Percentiles rank a stretch among this genome's conserved stretches.
These are phyloP conservation scores for Prunella fulvescens DNA, from an alignment of 2,113 vertebrate genomes.

Conservation along the genomic window DNA sequence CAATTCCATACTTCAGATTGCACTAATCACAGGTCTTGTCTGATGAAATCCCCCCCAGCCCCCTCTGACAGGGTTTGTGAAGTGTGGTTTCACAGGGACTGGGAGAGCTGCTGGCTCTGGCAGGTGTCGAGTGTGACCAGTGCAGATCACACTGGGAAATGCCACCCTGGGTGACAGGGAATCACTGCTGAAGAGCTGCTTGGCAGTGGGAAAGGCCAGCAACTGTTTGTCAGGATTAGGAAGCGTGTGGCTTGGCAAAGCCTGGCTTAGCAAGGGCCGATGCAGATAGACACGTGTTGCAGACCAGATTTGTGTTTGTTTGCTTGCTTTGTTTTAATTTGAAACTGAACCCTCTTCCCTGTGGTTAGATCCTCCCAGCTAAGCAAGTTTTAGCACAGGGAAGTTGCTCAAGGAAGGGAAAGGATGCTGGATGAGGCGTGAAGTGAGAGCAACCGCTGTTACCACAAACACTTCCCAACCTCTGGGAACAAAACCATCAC, in stretches of 20 bases:
- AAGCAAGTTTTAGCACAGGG: not conserved
- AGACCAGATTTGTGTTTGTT: not conserved
- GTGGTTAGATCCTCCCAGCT: slow-evolving; percentile 2
- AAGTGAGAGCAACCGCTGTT: slow-evolving; percentile 6
- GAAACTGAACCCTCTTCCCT: not conserved
- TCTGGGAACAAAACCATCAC: not conserved
- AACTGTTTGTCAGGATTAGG: not conserved
- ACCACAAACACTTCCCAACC: not conserved
- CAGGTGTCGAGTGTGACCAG: not conserved
- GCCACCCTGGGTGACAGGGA: not conserved
- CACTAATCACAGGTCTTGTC: accelerated
- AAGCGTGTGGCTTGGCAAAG: not conserved
- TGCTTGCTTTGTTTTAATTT: not conserved
- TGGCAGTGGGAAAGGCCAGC: not conserved
- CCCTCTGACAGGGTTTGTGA: not conserved
- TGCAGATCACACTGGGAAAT: not conserved
- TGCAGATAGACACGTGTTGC: not conserved
- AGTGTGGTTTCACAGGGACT: not conserved
- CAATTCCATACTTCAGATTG: accelerated
- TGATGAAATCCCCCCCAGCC: accelerated
- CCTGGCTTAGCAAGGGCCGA: not conserved
- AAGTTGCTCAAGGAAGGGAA: slow-evolving; percentile 18
- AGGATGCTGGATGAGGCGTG: not conserved
- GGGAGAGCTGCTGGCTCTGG: not conserved
- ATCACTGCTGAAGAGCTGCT: not conserved